Evolutionary conservation across 1,140 invertebrate species (phyloP).

Genomic region (Trichogramma pretiosum): DNA sequence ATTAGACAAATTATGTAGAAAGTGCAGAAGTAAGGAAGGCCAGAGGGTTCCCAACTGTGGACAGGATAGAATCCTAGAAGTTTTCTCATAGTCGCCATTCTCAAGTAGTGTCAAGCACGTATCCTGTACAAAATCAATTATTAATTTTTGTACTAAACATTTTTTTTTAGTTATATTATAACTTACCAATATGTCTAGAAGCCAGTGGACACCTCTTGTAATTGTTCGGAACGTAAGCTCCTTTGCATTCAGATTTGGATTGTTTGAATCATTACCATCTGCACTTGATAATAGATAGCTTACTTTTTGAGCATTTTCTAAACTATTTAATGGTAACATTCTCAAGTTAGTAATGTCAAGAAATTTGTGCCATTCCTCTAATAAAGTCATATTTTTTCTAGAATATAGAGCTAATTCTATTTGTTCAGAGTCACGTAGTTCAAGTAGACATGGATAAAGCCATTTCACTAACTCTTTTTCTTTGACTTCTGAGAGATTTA

Average conservation of each 20-base stretch:
- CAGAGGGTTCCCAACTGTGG: conserved; percentile 25
- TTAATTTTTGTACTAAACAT: not conserved
- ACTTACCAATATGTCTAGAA: conserved; percentile 33
- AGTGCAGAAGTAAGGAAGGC: conserved; percentile 28
- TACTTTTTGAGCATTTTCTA: conserved; percentile 26
- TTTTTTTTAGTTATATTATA: conserved; percentile 5
- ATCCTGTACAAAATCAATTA: conserved; percentile 21
- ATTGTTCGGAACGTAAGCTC: conserved; percentile 29
- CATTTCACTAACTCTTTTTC: conserved; percentile 23
- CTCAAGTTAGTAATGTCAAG: conserved; percentile 22
- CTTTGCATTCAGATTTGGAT: conserved; percentile 19
- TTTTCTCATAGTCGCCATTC: conserved; percentile 24
- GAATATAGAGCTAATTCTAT: conserved; percentile 34
- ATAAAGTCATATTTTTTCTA: conserved; percentile 26
- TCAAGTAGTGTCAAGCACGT: conserved; percentile 25
- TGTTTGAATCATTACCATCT: conserved; percentile 14
- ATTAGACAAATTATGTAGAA: conserved; percentile 20
- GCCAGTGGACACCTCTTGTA: conserved; percentile 28
- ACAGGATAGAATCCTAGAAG: conserved; percentile 24
- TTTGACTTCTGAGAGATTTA: conserved; percentile 24
- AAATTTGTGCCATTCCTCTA: conserved; percentile 29
- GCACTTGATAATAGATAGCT: conserved; percentile 24
- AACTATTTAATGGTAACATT: conserved; percentile 15
- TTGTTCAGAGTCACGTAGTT: conserved; percentile 22
- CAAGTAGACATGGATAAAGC: conserved; percentile 26